A percentile compares a stretch with the other conserved stretches of the same genome.
These are phyloP conservation scores for Pelvicachromis taeniatus DNA, from an alignment of 2,113 vertebrate species.

Conservation along the genomic window DNA sequence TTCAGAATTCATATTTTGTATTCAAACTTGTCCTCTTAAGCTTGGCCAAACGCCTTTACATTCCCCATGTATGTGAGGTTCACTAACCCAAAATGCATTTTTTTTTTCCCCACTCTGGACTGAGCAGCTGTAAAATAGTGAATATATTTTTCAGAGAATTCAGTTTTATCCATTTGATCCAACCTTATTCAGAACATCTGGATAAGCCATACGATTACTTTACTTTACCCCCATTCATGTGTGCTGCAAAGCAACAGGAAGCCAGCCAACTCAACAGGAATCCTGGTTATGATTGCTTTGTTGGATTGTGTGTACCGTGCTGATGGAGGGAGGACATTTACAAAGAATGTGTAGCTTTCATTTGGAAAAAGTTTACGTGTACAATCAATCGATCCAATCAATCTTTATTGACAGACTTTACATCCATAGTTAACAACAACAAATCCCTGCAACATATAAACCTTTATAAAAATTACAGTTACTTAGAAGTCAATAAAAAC, in stretches of 20 bases:
- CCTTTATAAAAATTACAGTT: no score
- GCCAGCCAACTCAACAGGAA: not conserved
- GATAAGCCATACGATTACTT: not conserved
- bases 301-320: not conserved
- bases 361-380: not conserved
- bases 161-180: not conserved
- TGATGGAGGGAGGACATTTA: not conserved
- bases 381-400: no score
- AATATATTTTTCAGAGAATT: not conserved
- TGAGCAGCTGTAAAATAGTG: not conserved
- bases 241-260: not conserved
- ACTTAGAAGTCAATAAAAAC: no score
- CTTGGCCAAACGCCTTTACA: not conserved
- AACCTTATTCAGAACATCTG: not conserved
- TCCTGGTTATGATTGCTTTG: not conserved
- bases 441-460: no score
- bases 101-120: not conserved
- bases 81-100: not conserved
- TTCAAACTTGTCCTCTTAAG: not conserved
- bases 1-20: not conserved
- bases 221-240: not conserved
- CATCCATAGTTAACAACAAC: no score
- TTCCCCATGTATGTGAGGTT: not conserved
- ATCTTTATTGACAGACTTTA: no score
- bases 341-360: not conserved